Percentiles rank a stretch among this genome's conserved stretches.
Evolutionary conservation across 2,113 vertebrate genomes (phyloP).

Genomic region (Phrynosoma platyrhinos): DNA sequence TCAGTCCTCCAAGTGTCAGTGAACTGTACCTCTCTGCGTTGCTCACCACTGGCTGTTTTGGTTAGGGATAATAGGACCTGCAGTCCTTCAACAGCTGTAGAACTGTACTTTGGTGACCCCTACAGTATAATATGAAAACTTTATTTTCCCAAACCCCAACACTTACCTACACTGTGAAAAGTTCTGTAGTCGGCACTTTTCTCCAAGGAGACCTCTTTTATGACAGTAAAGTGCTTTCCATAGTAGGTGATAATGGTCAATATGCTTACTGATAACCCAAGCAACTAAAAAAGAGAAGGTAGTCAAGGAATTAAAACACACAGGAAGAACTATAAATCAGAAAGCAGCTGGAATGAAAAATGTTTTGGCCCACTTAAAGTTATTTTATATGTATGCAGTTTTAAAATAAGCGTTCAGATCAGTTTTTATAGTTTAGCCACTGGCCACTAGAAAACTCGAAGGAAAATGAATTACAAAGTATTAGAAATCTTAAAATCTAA

Average conservation of each 20-base stretch:
- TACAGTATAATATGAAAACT: neutral
- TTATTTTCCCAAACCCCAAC: neutral
- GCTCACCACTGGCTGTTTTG: no score
- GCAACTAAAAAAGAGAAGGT: constrained; percentile 64
- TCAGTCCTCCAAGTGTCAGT: no score
- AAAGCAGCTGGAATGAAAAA: neutral
- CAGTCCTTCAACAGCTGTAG: no score
- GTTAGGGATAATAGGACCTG: no score
- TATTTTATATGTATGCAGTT: neutral
- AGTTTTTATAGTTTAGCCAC: neutral
- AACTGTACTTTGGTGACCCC: neutral
- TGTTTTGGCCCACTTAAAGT: neutral
- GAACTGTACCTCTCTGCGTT: no score
- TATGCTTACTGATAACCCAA: constrained; percentile 58
- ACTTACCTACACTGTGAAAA: constrained; percentile 61
- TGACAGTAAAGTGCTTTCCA: constrained; percentile 60
- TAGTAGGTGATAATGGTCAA: constrained; percentile 69
- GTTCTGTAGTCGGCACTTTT: constrained; percentile 46
- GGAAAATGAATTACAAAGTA: no score
- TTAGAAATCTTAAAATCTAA: neutral
- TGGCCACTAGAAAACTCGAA: neutral
- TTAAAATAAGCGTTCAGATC: neutral
- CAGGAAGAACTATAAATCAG: neutral
- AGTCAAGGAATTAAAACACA: neutral
- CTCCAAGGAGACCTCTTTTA: constrained; percentile 54